Percentiles rank a stretch among this genome's conserved stretches.
phyloP scores from a whole-genome alignment of 2,888 invertebrate genomes.

The Syrista parreyssii region DNA sequence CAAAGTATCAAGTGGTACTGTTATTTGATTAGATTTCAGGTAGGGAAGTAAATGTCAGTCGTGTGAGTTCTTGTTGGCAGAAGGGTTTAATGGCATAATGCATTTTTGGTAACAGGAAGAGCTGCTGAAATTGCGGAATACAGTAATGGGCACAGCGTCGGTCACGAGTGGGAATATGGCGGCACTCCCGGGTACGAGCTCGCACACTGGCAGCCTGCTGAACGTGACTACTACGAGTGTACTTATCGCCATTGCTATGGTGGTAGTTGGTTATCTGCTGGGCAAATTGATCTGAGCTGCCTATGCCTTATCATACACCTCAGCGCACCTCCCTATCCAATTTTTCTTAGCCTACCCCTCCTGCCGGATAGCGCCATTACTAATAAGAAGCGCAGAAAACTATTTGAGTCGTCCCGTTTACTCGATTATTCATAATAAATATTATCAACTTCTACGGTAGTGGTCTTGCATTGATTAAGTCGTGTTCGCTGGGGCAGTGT shows the following conservation, averaged over 20 bases:
- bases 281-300: conserved; percentile 63
- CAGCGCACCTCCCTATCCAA: conserved; percentile 49
- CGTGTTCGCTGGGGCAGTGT: conserved; percentile 45
- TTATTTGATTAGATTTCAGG: neutral
- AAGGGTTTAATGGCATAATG: neutral
- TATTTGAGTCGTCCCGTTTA: conserved; percentile 43
- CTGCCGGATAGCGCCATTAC: conserved; percentile 35
- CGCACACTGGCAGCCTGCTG: conserved; percentile 38
- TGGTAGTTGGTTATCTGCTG: conserved; percentile 59
- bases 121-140: conserved; percentile 55
- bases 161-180: conserved; percentile 39
- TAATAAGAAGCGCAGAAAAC: conserved; percentile 29
- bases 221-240: conserved; percentile 44
- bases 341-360: conserved; percentile 54
- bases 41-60: neutral
- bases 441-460: conserved; percentile 49
- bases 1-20: neutral
- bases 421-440: conserved; percentile 49
- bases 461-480: conserved; percentile 47
- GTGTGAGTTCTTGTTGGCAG: neutral
- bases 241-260: conserved; percentile 56
- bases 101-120: conserved; percentile 52
- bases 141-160: conserved; percentile 47
- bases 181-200: conserved; percentile 46
- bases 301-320: conserved; percentile 45